A percentile compares a stretch with the other conserved stretches of the same genome.
Evolutionary conservation across 1,140 invertebrate genomes (phyloP).

Genomic region (Drosophila bifasciata): DNA sequence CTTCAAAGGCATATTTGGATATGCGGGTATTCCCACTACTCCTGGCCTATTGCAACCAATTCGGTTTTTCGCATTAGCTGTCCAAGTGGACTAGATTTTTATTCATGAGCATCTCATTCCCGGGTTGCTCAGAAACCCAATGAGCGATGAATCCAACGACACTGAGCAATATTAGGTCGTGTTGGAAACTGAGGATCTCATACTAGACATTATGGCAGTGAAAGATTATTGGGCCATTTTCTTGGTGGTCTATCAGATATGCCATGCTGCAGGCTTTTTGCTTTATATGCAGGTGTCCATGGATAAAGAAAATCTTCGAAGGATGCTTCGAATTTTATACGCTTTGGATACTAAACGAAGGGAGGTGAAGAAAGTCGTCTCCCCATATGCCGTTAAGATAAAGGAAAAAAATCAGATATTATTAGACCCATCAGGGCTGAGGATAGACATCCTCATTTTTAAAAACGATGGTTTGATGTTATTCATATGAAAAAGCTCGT

Average conservation of each 20-base stretch:
- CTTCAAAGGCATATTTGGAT: conserved; percentile 98
- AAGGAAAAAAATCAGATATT: conserved; percentile 88
- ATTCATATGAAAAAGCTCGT: conserved; percentile 92
- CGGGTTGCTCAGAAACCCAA: conserved; percentile 87
- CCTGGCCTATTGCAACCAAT: conserved; percentile 99
- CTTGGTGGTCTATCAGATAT: conserved; percentile 97
- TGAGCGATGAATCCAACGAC: conserved; percentile 94
- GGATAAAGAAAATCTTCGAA: too few species aligned
- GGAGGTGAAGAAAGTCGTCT: conserved; percentile 90
- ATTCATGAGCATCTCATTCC: conserved; percentile 96
- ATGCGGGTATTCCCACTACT: conserved; percentile 94
- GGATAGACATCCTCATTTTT: too few species aligned
- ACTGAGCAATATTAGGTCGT: conserved; percentile 94
- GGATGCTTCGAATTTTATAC: conserved; percentile 96
- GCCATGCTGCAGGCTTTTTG: conserved; percentile 99
- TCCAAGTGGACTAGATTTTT: conserved; percentile 99
- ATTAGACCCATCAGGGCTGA: too few species aligned
- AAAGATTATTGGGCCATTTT: conserved; percentile 98
- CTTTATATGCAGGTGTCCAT: conserved; percentile 97
- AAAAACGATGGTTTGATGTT: conserved; percentile 91
- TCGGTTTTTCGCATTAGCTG: conserved; percentile 98
- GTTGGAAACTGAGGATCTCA: too few species aligned
- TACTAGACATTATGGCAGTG: too few species aligned
- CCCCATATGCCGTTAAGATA: conserved; percentile 94
- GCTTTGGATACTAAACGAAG: conserved; percentile 94